Base-by-base conservation (phyloP, 2,888 invertebrate species). In the Eristalinus sepulchralis region DNA sequence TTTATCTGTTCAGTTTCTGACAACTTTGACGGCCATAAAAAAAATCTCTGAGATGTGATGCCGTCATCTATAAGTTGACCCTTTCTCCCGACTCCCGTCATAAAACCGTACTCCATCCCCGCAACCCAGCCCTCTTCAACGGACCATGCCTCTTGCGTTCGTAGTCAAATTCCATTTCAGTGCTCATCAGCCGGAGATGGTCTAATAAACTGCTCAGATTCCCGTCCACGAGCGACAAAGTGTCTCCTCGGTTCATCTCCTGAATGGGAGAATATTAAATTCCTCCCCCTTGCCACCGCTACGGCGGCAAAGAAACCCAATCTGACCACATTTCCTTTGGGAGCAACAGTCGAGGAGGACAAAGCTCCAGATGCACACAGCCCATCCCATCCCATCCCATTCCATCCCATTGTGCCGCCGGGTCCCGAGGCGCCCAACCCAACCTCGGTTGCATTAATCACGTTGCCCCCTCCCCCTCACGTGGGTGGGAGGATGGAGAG, bases 141-240 rank as follows among this genome's bases (percentile, higher is more conserved):
- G 1, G 11, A 11, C 3, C 13, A n/a, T n/a, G 17, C 34, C 34
- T 10, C 10, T 34, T 1, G 10, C n/a, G 53, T 55, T 5, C 27
- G 27, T 27, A 34, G 27, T 66, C 20, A 34, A n/a, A 31, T 55
- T 64, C 31, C 27, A 64, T 27, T 75, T 64, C 27, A 3, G n/a
- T 33, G 33, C 20, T 17, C 22, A 34, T 62, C 20, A 8, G 4
- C 17, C 68, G 24, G 34, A 76, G 67, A 47, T 27, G 55, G 27
- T 76, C 67, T 63, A 77, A 70, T 76, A 60, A 68, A 55, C 34
- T 63, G 34, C 62, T 55, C 68, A 55, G 34, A 68, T 55, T 63
- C 34, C 36, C 24, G 55, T 13, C 70, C 77, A n/a, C 24, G 24
- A 77, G 68, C 77, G 77, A 77, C 77, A 68, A 36, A 70, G 36